Base-by-base conservation (phyloP, 2,113 vertebrate genomes). In the Cynoglossus semilaevis region DNA sequence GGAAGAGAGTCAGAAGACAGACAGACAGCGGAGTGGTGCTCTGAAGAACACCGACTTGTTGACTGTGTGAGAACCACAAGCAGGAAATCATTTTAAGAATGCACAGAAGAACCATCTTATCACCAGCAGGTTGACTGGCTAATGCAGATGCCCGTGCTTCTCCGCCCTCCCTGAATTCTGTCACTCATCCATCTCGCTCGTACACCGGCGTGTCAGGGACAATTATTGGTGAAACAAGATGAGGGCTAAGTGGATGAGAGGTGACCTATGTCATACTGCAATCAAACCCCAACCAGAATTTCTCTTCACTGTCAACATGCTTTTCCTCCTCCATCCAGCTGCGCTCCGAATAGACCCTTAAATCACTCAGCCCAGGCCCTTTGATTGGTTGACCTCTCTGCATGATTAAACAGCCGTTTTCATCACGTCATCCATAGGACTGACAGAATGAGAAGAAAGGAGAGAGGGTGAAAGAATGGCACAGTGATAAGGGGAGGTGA, bases 321-420 rank as follows among this genome's bases (percentile, higher is more conserved):
- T 55, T 38, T 37, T 44, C 29, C 16, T 42, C 52, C 68, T 53
- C 72, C 42, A 68, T 81, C 84, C 81, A 83, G 80, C 83, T 86
- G 80, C 71, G 83, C 81, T 79, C 72, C 69, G 80, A 87, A 87
- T 65, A 65, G 80, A 69, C 78, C 85, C 80, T 80, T 82, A 88
- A 88, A 87, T 87, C 85, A 85, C 77, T 69, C 58, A 1, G 66
- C 59, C 57, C 29, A 2, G 60, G 77, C 57, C 69, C 70, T 77
- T 76, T 85, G 85, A 86, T 86, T 86, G 85, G 82, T 79, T 79
- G 83, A 87, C 83, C 85, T 86, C 85, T 81, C 80, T 82, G 85
- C 87, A 88, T 88, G 85, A 88, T 87, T 88, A 87, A 88, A 83
- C 83, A 87, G 85, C 74, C 81, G 81, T 87, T 88, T 88, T 87